A percentile compares a stretch with the other conserved stretches of the same genome.
Conservation (phyloP, 1,140 invertebrate genomes). For the Halesus radiatus region DNA sequence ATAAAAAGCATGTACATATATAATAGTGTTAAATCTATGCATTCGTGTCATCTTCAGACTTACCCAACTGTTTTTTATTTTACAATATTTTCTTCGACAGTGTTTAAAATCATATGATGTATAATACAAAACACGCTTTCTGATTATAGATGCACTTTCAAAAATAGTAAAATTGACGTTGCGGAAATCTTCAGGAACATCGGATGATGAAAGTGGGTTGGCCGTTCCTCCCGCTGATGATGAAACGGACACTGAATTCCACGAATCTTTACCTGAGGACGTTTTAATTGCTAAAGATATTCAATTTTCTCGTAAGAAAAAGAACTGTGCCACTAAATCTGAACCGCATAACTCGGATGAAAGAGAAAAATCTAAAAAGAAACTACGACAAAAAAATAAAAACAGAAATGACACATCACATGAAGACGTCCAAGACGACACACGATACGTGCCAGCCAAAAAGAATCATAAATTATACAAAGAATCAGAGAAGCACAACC, state of each 20-base stretch:
- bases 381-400: neutral
- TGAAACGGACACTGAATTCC: conserved; percentile 76
- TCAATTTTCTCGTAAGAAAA: conserved; percentile 56
- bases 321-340: neutral
- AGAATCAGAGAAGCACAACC: neutral
- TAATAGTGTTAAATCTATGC: no score
- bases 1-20: no score
- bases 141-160: conserved; percentile 70
- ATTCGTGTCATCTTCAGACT: no score
- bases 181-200: conserved; percentile 71
- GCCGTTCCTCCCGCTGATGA: conserved; percentile 68
- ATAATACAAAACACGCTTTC: neutral
- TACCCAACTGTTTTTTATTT: no score
- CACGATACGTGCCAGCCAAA: no score
- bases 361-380: conserved; percentile 29
- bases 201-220: conserved; percentile 68
- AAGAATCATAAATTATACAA: conserved; percentile 59
- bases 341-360: conserved; percentile 16
- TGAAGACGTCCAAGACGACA: conserved; percentile 46
- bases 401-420: conserved; percentile 4
- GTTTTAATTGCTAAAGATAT: conserved; percentile 66
- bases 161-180: conserved; percentile 75
- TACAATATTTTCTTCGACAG: no score
- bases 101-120: neutral
- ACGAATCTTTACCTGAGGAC: conserved; percentile 76